Percentiles rank a stretch among this genome's conserved stretches.
phyloP scores from a whole-genome alignment of 2,113 vertebrate species.

The Abramis brama region DNA sequence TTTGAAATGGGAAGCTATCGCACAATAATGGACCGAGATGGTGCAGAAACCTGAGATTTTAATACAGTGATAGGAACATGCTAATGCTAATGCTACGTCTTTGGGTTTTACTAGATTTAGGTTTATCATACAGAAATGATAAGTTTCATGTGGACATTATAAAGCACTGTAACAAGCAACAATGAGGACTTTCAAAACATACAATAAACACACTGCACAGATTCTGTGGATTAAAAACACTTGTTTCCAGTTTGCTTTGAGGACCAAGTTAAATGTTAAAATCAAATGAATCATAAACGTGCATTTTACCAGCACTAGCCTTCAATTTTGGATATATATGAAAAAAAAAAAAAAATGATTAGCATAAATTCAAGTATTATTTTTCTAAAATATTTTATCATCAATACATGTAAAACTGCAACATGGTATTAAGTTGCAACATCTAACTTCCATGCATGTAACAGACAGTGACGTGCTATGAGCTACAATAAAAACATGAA shows the following conservation, averaged over 20 bases:
- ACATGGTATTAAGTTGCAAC: neutral
- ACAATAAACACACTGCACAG: neutral
- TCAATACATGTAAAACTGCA: neutral
- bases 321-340: constrained; percentile 5
- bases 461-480: neutral
- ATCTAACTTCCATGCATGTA: constrained; percentile 27
- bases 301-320: neutral
- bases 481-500: constrained; percentile 17
- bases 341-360: neutral
- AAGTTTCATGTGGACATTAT: constrained; percentile 11
- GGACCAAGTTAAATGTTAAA: constrained; percentile 13
- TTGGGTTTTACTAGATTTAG: constrained; percentile 42
- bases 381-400: neutral
- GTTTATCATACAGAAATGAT: constrained; percentile 15
- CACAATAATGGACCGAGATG: constrained; percentile 26
- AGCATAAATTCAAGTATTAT: constrained; percentile 36
- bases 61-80: constrained; percentile 40
- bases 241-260: constrained; percentile 16
- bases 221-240: constrained; percentile 19
- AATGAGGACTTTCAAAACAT: neutral
- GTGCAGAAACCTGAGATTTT: constrained; percentile 43
- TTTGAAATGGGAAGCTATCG: constrained; percentile 26
- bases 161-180: constrained; percentile 17
- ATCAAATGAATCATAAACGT: neutral
- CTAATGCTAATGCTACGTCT: constrained; percentile 37